Evolutionary conservation across 2,797 vertebrate genomes (phyloP).

Genomic region (Molossus molossus): DNA sequence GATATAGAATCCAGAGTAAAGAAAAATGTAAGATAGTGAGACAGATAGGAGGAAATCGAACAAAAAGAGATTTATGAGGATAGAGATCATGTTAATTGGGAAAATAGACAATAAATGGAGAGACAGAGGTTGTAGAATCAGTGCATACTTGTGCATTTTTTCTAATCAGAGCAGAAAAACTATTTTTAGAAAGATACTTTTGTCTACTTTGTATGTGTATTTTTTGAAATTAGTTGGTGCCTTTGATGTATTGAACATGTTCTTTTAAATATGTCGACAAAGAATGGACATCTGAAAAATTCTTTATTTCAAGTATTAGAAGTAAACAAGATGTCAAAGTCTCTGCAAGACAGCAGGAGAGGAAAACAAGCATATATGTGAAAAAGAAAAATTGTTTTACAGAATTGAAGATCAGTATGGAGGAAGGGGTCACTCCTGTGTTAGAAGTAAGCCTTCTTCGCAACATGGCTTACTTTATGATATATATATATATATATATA

Average conservation of each 20-base stretch:
- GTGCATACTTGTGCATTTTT: background rate
- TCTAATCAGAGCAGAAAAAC: background rate
- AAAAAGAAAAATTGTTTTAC: background rate
- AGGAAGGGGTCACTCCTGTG: background rate
- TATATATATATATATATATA: too few relatives aligned
- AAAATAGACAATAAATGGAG: background rate
- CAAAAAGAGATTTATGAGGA: background rate
- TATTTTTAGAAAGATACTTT: slow-evolving; percentile 60
- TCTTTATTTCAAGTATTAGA: slow-evolving; percentile 74
- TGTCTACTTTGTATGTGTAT: slow-evolving; percentile 46
- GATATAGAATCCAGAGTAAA: background rate
- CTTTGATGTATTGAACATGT: slow-evolving; percentile 66
- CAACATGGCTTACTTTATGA: background rate
- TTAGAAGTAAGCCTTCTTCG: background rate
- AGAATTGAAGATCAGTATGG: background rate
- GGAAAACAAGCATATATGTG: background rate
- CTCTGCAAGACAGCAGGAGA: slow-evolving; percentile 32
- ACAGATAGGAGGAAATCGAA: background rate
- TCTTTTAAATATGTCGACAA: slow-evolving; percentile 77
- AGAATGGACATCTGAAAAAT: slow-evolving; percentile 76
- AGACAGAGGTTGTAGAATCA: background rate
- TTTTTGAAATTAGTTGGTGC: slow-evolving; percentile 62
- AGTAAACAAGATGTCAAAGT: slow-evolving; percentile 79
- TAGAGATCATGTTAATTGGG: background rate
- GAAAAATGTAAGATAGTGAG: background rate